Base-by-base conservation (phyloP, 2,113 vertebrate genomes). In the Nicator chloris region DNA sequence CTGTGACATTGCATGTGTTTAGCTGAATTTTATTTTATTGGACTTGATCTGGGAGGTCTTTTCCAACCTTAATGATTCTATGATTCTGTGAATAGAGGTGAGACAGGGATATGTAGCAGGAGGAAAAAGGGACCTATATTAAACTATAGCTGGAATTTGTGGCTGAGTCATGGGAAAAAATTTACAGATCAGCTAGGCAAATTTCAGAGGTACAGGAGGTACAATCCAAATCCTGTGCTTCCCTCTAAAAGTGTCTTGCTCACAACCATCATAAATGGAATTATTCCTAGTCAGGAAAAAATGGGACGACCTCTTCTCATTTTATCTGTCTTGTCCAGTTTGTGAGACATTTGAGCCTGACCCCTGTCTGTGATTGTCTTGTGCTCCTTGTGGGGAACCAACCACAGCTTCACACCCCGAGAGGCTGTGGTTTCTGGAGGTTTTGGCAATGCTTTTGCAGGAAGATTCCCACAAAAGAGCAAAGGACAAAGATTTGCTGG, bases 401-500 rank as follows among this genome's bases (percentile, higher is more conserved):
- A 5, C 11, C 14, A 13, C 2, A 18, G 27, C 8, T 50, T 61
- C 40, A 27, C 13, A 49, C 4, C 6, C 7, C 2, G 3, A 63
- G 9, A 33, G 12, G 9, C 26, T 8, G 13, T 17, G 15, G 8
- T 15, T 31, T n/a, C n/a, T 22, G 45, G 33, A 86, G 45, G n/a
- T 47, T 61, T 44, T 83, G 56, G 30, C 23, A 50, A 19, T 0
- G 1, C 3, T 6, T 84, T 50, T 59, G 9, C 21, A 86, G 33
- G 17, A 85, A 11, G 0, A 0, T 64, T 31, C 8, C 14, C 44
- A 35, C 51, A 37, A n/a, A 11, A 56, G n/a, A 53, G 16, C 33
- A 24, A 63, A 76, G 30, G 22, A 26, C 27, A 70, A 91, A 66
- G 60, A 19, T n/a, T 60, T 1, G 0, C 33, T 66, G 54, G 54